phyloP scores from a whole-genome alignment of 2,888 invertebrate species.

The Alloplasta piceator region DNA sequence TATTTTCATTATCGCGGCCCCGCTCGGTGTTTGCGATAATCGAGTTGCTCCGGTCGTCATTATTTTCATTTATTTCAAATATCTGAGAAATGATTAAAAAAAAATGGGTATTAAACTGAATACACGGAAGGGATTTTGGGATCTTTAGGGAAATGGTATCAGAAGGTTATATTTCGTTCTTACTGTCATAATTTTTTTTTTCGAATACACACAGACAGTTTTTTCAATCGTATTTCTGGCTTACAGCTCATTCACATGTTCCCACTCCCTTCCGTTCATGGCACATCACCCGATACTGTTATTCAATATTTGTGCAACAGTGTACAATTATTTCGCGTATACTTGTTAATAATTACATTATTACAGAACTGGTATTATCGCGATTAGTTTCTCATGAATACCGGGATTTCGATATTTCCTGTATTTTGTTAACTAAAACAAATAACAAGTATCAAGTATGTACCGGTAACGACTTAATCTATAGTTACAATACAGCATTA shows the following conservation, averaged over 20 bases:
- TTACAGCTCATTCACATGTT: not conserved
- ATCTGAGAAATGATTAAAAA: conserved; percentile 10
- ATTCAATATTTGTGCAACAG: too few species aligned
- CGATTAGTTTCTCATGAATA: not conserved
- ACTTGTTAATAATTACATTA: not conserved
- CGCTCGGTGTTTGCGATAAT: conserved; percentile 13
- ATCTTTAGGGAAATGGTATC: conserved; percentile 17
- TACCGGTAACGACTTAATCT: too few species aligned
- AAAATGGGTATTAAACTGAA: conserved; percentile 12
- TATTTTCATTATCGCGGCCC: not conserved
- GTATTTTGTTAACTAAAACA: too few species aligned
- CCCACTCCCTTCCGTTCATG: not conserved
- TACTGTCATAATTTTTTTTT: not conserved
- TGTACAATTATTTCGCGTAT: too few species aligned
- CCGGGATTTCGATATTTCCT: too few species aligned
- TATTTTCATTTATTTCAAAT: conserved; percentile 1
- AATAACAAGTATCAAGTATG: too few species aligned
- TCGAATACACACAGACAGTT: not conserved
- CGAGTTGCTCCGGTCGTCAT: conserved; percentile 18
- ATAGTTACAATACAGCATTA: too few species aligned
- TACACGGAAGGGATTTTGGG: conserved; percentile 8
- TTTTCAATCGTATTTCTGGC: conserved; percentile 4
- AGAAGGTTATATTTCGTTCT: not conserved
- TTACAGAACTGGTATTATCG: not conserved
- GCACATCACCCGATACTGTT: not conserved